Evolutionary conservation across 2,888 invertebrate species (phyloP).

Genomic region (Apoderus coryli): DNA sequence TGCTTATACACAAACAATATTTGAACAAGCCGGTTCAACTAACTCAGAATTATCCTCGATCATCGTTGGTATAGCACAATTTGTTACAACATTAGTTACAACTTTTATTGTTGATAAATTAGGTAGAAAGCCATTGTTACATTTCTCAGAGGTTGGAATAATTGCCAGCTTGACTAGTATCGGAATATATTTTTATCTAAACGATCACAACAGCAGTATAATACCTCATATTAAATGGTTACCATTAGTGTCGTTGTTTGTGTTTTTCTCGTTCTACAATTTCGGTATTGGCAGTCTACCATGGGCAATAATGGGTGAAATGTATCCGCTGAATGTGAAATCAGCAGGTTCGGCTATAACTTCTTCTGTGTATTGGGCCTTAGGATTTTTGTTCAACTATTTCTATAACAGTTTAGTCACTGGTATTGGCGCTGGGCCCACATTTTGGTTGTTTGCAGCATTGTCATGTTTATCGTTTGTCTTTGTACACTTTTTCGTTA

Average conservation of each 20-base stretch:
- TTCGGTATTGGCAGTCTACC: slow-evolving; percentile 51
- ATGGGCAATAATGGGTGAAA: slow-evolving; percentile 51
- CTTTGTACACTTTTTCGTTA: slow-evolving; percentile 18
- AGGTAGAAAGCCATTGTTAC: slow-evolving; percentile 53
- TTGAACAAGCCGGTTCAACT: slow-evolving; percentile 31
- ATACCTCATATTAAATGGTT: slow-evolving; percentile 16
- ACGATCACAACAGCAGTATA: slow-evolving; percentile 23
- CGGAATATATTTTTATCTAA: slow-evolving; percentile 49
- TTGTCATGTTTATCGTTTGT: slow-evolving; percentile 13
- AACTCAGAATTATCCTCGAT: slow-evolving; percentile 53
- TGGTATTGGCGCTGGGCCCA: slow-evolving; percentile 44
- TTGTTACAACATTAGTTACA: slow-evolving; percentile 42
- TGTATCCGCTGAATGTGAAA: slow-evolving; percentile 50
- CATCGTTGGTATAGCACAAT: slow-evolving; percentile 49
- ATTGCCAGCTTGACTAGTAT: slow-evolving; percentile 42
- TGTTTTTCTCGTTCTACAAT: slow-evolving; percentile 59
- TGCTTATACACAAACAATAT: slow-evolving; percentile 59
- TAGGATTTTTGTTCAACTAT: slow-evolving; percentile 63
- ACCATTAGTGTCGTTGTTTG: slow-evolving; percentile 32
- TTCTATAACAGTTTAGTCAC: slow-evolving; percentile 44
- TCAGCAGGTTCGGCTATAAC: slow-evolving; percentile 44
- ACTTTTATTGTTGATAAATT: slow-evolving; percentile 61
- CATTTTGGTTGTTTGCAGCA: slow-evolving; percentile 55
- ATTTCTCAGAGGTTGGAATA: slow-evolving; percentile 52
- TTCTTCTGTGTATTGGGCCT: slow-evolving; percentile 57